phyloP scores from a whole-genome alignment of 92 coral and sea anemone genomes.

The Porites cylindrica region DNA sequence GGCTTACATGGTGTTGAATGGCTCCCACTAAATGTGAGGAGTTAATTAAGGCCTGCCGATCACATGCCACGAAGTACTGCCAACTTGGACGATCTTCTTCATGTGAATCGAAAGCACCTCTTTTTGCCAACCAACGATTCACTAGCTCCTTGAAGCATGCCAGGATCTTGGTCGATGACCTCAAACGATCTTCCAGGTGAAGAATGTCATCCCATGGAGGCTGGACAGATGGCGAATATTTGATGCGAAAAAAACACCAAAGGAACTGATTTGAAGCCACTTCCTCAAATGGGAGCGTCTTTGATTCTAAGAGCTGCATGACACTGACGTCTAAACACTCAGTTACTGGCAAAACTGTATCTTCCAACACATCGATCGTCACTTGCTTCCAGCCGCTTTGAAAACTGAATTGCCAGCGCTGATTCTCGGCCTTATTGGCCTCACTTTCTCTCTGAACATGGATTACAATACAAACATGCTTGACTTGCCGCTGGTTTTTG shows the following conservation, averaged over 20 bases:
- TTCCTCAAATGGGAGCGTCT: constrained; percentile 71
- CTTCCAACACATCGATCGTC: constrained; percentile 87
- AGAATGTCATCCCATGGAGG: constrained; percentile 64
- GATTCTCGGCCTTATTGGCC: constrained; percentile 24
- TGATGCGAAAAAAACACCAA: constrained; percentile 97
- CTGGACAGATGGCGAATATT: constrained; percentile 70
- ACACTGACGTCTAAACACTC: constrained; percentile 65
- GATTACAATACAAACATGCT: constrained; percentile 92
- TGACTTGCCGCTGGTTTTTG: constrained; percentile 16
- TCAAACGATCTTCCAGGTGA: constrained; percentile 60
- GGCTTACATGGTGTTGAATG: constrained; percentile 80
- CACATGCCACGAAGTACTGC: constrained; percentile 93
- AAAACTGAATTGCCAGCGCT: constrained; percentile 96
- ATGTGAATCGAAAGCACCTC: background rate
- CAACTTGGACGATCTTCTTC: constrained; percentile 49
- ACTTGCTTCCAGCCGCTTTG: constrained; percentile 97
- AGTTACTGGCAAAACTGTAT: constrained; percentile 74
- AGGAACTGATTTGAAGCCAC: constrained; percentile 80
- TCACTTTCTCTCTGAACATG: constrained; percentile 82
- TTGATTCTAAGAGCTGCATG: constrained; percentile 63
- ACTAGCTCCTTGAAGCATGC: constrained; percentile 67
- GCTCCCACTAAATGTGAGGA: constrained; percentile 89
- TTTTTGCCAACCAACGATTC: constrained; percentile 73
- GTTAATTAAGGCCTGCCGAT: constrained; percentile 83
- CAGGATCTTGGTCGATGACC: constrained; percentile 56